Base-by-base conservation (phyloP, 1,140 invertebrate genomes). In the Drosophila persimilis region DNA sequence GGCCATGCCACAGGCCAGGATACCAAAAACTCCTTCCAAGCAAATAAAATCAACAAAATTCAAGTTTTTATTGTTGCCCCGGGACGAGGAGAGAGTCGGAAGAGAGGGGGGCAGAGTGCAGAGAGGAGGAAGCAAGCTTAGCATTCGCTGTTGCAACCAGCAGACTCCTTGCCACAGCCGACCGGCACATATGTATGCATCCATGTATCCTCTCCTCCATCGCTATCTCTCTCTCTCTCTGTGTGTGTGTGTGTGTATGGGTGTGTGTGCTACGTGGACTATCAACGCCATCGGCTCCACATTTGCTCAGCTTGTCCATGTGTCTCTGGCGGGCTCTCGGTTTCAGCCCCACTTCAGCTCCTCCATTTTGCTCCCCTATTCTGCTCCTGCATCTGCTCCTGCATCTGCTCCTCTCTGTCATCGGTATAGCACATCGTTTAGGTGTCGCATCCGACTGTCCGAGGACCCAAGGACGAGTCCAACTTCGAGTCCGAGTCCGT, bases 31-130 rank as follows among this genome's bases (percentile, higher is more conserved):
- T 70, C 66, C 52, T 39, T 57, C 24, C 55, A 39, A 58, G 52
- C 66, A 72, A 83, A 88, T 86, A 88, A 73, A 76, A 86, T 86
- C 83, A 80, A 88, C 83, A 88, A 81, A 80, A 86, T 69, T 86
- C 71, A 89, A 88, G 63, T 83, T 86, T 86, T 88, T 83, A 86
- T 86, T 86, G 83, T 88, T 80, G 85, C 63, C 71, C 61, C 63
- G 72, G 65, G 67, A 69, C 54, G 61, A 66, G 1, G 35, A 39
- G 35, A 1, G 76, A 73, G 73, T 65, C 41, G 57, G 55, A 71
- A 71, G 35, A 24, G 44, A 29, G 54, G 1, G 46, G 31, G n/a
- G 3, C 6, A 31, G 13, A 41, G 24, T 6, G 35, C 45, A 2
- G 11, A 15, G 26, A 29, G 44, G 22, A 13, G 4, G 24, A 39